Conservation (phyloP, 2,113 vertebrate genomes). For the Polypterus senegalus region DNA sequence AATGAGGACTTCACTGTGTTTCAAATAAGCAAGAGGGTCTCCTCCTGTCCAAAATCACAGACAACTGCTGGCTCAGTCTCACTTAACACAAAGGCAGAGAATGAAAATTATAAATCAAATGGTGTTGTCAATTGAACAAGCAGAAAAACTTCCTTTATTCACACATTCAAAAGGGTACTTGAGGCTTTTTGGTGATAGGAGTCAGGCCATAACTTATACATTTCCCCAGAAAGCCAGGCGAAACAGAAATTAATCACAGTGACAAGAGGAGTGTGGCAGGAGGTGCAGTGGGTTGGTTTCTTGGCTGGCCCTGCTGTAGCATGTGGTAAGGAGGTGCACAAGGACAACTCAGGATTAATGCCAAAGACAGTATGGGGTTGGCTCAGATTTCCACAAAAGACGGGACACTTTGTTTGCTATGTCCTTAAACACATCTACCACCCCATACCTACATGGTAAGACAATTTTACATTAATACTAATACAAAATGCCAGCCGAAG, state of each 20-base stretch:
- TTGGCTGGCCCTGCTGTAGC: background rate
- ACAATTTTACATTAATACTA: too few species aligned
- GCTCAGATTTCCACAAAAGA: too few species aligned
- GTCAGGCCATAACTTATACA: slow-evolving; percentile 39
- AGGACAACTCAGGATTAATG: too few species aligned
- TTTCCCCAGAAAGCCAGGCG: slow-evolving; percentile 20
- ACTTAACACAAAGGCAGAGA: slow-evolving; percentile 22
- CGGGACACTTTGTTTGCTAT: too few species aligned
- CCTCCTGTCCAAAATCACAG: too few species aligned
- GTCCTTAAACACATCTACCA: too few species aligned
- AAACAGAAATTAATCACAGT: background rate
- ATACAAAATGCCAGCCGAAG: too few species aligned
- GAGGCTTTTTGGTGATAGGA: slow-evolving; percentile 43
- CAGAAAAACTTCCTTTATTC: slow-evolving; percentile 59
- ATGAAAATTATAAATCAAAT: slow-evolving; percentile 45
- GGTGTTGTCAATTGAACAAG: slow-evolving; percentile 33
- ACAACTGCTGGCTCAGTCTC: background rate
- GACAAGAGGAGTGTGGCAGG: background rate
- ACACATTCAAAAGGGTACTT: slow-evolving; percentile 46
- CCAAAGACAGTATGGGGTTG: too few species aligned
- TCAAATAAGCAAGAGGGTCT: too few species aligned
- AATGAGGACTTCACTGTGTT: too few species aligned
- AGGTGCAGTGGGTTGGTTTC: background rate
- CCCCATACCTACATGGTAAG: too few species aligned
- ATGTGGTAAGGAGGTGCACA: too few species aligned